A percentile compares a stretch with the other conserved stretches of the same genome.
These are phyloP conservation scores for Drosophila kanekoi DNA, from an alignment of 2,888 invertebrate species.

Conservation along the genomic window DNA sequence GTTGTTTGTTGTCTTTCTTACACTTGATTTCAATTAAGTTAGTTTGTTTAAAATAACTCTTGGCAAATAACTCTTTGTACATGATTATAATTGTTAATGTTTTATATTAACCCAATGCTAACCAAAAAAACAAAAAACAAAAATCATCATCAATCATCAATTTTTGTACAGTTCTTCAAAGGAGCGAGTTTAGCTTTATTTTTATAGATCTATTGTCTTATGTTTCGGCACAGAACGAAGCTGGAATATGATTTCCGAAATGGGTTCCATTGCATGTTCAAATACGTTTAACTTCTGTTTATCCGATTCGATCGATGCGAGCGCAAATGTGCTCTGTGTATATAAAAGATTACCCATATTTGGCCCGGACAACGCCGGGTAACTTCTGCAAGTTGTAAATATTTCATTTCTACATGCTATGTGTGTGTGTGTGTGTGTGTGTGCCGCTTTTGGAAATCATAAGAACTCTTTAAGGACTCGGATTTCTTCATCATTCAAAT, in stretches of 20 bases:
- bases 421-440: too few species aligned
- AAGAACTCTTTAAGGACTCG: constrained; percentile 26
- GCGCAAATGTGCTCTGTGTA: not conserved
- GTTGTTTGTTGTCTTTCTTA: constrained; percentile 60
- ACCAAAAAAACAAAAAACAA: constrained; percentile 50
- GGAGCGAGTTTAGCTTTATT: constrained; percentile 54
- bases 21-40: not conserved
- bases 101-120: constrained; percentile 77
- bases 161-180: constrained; percentile 70
- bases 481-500: constrained; percentile 27
- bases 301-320: constrained; percentile 26
- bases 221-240: constrained; percentile 50
- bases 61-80: constrained; percentile 68
- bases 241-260: constrained; percentile 61
- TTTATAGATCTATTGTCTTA: not conserved
- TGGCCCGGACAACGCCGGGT: too few species aligned
- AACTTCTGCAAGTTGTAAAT: too few species aligned
- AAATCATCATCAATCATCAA: constrained; percentile 57
- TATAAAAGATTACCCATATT: not conserved
- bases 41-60: constrained; percentile 55
- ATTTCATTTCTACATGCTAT: too few species aligned
- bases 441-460: constrained; percentile 48
- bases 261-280: constrained; percentile 43
- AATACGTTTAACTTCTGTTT: not conserved
- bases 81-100: constrained; percentile 78